Conservation (phyloP, 2,113 vertebrate genomes). For the Cyprinodon tularosa region DNA sequence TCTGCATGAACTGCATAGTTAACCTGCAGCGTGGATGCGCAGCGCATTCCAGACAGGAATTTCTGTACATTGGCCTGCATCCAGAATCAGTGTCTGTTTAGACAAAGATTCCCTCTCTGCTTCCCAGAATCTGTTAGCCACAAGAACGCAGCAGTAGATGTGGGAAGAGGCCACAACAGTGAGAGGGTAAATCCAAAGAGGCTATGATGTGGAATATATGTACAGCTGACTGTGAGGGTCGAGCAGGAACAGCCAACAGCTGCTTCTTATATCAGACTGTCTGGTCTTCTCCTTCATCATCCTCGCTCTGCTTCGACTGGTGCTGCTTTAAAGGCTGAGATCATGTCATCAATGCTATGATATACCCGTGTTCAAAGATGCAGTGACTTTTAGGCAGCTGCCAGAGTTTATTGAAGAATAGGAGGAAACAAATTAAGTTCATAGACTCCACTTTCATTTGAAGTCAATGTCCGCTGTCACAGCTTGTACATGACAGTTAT, state of each 20-base stretch:
- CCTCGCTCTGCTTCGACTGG: constrained; percentile 9
- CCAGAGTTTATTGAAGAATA: neutral
- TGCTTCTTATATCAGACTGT: constrained; percentile 70
- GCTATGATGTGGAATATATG: constrained; percentile 12
- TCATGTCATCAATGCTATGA: constrained; percentile 45
- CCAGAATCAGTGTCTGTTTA: constrained; percentile 46
- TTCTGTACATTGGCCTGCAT: constrained; percentile 51
- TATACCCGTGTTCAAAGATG: neutral
- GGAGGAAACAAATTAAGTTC: neutral
- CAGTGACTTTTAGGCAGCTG: constrained; percentile 28
- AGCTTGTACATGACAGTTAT: constrained; percentile 14
- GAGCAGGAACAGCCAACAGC: constrained; percentile 58
- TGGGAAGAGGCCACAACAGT: constrained; percentile 50
- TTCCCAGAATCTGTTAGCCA: constrained; percentile 66
- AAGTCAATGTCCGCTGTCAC: neutral
- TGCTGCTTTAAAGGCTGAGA: constrained; percentile 31
- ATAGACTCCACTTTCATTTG: neutral
- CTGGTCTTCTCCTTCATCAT: constrained; percentile 19
- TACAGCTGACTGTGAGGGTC: constrained; percentile 26
- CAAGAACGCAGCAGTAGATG: constrained; percentile 56
- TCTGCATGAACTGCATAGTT: constrained; percentile 13
- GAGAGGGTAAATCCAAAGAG: constrained; percentile 34
- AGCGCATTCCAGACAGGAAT: constrained; percentile 27
- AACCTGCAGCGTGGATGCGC: constrained; percentile 43
- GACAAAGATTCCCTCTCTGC: constrained; percentile 68